phyloP scores from a whole-genome alignment of 2,113 vertebrate species.

The Chrysochloris asiatica region DNA sequence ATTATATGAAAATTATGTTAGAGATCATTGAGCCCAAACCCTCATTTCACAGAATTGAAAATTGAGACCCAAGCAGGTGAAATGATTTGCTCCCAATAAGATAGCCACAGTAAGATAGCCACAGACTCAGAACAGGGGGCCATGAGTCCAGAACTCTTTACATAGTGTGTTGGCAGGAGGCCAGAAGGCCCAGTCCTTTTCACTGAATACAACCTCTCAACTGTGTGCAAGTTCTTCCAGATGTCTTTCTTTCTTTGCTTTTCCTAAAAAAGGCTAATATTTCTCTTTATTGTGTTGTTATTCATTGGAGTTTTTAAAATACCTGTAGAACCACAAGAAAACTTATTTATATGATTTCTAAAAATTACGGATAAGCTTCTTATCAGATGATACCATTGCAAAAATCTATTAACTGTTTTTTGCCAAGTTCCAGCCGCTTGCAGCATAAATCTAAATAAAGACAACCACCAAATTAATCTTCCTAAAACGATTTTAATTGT shows the following conservation, averaged over 20 bases:
- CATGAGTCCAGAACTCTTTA: neutral
- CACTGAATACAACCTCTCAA: neutral
- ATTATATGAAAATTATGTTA: neutral
- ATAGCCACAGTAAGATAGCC: neutral
- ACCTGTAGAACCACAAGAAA: neutral
- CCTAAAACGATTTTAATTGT: slow-evolving; percentile 50
- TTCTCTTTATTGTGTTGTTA: neutral
- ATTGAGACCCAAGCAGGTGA: neutral
- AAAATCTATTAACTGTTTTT: slow-evolving; percentile 10
- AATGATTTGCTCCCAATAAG: neutral
- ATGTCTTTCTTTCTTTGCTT: neutral
- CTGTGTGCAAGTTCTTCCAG: neutral
- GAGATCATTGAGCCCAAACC: neutral
- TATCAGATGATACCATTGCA: slow-evolving; percentile 13
- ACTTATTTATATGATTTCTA: neutral
- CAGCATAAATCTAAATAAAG: slow-evolving; percentile 44
- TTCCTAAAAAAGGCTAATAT: neutral
- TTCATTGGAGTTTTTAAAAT: slow-evolving; percentile 25
- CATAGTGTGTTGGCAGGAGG: neutral
- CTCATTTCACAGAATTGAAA: neutral
- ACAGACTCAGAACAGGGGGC: neutral
- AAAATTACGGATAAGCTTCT: too few species aligned
- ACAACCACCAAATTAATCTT: slow-evolving; percentile 60
- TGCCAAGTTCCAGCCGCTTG: too few species aligned
- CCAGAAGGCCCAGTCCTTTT: neutral